phyloP scores from a whole-genome alignment of 2,113 vertebrate species.

The Grus americana region DNA sequence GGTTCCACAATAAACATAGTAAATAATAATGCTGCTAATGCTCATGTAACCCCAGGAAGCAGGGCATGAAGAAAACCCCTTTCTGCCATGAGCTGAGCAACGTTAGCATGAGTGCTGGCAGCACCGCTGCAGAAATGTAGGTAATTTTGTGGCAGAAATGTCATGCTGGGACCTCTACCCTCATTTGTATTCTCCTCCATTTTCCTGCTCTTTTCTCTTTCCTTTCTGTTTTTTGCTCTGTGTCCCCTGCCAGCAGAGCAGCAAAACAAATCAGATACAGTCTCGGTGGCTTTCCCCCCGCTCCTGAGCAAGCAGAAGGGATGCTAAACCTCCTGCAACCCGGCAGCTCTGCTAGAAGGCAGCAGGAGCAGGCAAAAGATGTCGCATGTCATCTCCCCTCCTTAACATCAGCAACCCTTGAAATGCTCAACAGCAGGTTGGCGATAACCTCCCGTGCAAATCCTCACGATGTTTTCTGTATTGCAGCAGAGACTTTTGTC shows the following conservation, averaged over 20 bases:
- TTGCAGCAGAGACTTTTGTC: not conserved
- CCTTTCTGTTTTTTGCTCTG: not conserved
- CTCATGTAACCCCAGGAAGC: not conserved
- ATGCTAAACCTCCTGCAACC: not conserved
- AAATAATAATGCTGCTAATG: not conserved
- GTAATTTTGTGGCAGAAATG: not conserved
- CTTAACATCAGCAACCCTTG: not conserved
- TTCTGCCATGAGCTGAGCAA: not conserved
- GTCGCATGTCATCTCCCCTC: not conserved
- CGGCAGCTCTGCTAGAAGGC: not conserved
- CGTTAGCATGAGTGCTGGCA: not conserved
- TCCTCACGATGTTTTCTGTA: rapidly evolving
- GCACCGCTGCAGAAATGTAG: not conserved
- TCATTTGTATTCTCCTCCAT: not conserved
- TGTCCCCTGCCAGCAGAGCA: not conserved
- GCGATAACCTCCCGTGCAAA: not conserved
- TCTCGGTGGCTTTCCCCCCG: not conserved
- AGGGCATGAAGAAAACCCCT: not conserved
- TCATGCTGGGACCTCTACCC: not conserved
- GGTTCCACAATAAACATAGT: not conserved
- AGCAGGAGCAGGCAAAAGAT: not conserved
- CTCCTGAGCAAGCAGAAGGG: not conserved
- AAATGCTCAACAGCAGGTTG: not conserved
- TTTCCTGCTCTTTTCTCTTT: not conserved
- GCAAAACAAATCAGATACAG: not conserved